Percentiles rank a stretch among this genome's conserved stretches.
Evolutionary conservation across 2,888 invertebrate species (phyloP).

Genomic region (Conistra vaccinii): DNA sequence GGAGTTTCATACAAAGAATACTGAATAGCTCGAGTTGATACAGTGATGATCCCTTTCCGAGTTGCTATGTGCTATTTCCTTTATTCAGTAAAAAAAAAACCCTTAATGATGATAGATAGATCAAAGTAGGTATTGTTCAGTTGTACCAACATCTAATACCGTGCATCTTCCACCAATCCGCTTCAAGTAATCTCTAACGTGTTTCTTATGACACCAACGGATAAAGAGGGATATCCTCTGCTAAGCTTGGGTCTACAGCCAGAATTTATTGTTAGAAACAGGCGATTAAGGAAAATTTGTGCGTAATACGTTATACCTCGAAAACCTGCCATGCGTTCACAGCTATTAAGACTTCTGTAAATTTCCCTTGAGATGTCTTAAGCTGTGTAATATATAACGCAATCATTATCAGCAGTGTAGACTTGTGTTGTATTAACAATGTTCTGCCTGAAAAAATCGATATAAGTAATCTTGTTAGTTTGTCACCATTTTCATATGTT

Average conservation of each 20-base stretch:
- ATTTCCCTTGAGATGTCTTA: conserved; percentile 55
- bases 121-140: background rate
- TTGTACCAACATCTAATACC: conserved; percentile 1
- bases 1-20: too few relatives aligned
- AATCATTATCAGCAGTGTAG: conserved; percentile 25
- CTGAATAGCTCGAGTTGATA: too few relatives aligned
- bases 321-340: conserved; percentile 54
- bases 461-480: background rate
- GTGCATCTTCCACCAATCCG: conserved; percentile 36
- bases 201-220: conserved; percentile 59
- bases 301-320: conserved; percentile 47
- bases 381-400: conserved; percentile 34
- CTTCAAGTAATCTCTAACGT: conserved; percentile 57
- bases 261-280: conserved; percentile 56
- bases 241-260: conserved; percentile 49
- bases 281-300: conserved; percentile 64
- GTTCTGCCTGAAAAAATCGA: background rate
- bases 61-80: too few relatives aligned
- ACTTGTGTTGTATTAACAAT: conserved; percentile 7
- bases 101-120: too few relatives aligned
- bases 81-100: too few relatives aligned
- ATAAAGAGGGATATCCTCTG: conserved; percentile 46
- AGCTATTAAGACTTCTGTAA: conserved; percentile 53
- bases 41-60: too few relatives aligned
- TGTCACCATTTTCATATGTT: background rate